Percentiles rank a stretch among this genome's conserved stretches.
Evolutionary conservation across 2,797 vertebrate genomes (phyloP).

Genomic region (Carapus acus): DNA sequence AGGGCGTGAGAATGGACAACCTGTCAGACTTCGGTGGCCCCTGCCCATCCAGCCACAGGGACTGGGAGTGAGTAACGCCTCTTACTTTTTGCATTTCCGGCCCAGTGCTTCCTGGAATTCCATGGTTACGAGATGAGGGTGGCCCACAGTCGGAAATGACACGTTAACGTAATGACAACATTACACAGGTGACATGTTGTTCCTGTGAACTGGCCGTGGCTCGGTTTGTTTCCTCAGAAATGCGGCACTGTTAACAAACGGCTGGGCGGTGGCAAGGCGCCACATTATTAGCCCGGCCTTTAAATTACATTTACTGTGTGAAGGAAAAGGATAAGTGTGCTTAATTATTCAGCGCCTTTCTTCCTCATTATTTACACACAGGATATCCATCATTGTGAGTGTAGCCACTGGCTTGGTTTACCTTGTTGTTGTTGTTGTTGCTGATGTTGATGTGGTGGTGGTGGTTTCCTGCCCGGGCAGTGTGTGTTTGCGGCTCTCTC

Average conservation of each 20-base stretch:
- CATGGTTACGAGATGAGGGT: no score
- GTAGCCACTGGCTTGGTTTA: neutral
- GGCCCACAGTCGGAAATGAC: no score
- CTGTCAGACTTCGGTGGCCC: conserved; percentile 72
- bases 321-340: neutral
- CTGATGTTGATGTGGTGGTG: no score
- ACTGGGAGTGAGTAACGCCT: conserved; percentile 77
- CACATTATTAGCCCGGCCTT: no score
- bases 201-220: neutral
- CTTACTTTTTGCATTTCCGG: conserved; percentile 1
- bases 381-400: neutral
- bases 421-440: neutral
- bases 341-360: neutral
- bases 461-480: no score
- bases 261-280: no score
- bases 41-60: conserved; percentile 69
- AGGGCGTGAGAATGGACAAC: conserved; percentile 79
- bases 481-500: no score
- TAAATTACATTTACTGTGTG: no score
- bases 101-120: no score
- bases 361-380: neutral
- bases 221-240: neutral
- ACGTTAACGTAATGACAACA: no score
- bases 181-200: conserved; percentile 6
- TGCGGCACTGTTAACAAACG: neutral